Percentiles rank a stretch among this genome's conserved stretches.
These are phyloP conservation scores for Heliconius erato DNA, from an alignment of 2,888 invertebrate genomes.

Conservation along the genomic window DNA sequence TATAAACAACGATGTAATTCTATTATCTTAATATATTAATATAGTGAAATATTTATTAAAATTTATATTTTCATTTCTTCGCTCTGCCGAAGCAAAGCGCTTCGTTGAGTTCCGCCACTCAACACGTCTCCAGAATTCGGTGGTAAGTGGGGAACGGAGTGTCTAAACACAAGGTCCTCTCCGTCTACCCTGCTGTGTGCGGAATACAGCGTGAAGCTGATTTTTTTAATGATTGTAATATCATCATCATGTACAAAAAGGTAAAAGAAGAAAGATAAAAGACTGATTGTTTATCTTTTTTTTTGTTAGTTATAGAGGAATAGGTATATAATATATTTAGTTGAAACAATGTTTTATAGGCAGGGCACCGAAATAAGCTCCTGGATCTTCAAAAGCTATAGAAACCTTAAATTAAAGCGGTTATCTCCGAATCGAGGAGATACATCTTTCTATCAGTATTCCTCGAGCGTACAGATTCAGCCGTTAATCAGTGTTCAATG, in stretches of 20 bases:
- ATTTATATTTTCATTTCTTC: no score
- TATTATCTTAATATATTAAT: no score
- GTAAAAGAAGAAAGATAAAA: neutral
- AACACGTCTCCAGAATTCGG: no score
- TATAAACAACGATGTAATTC: neutral
- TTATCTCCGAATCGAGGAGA: constrained; percentile 58
- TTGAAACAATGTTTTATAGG: neutral
- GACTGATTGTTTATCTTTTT: neutral
- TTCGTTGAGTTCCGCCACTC: no score
- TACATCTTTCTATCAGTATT: constrained; percentile 63
- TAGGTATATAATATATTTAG: neutral
- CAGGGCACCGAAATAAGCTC: constrained; percentile 15
- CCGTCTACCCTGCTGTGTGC: no score
- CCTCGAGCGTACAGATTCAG: constrained; percentile 56
- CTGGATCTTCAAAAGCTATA: constrained; percentile 35
- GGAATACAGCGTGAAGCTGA: no score
- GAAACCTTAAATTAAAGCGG: constrained; percentile 49
- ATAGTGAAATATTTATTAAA: no score
- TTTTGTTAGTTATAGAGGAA: neutral
- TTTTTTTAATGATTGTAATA: neutral
- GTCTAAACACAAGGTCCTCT: no score
- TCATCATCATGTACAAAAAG: neutral
- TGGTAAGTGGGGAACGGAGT: no score
- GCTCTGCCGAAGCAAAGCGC: no score
- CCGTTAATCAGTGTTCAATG: constrained; percentile 75